Base-by-base conservation (phyloP, 2,888 invertebrate species). In the Leucoma salicis region DNA sequence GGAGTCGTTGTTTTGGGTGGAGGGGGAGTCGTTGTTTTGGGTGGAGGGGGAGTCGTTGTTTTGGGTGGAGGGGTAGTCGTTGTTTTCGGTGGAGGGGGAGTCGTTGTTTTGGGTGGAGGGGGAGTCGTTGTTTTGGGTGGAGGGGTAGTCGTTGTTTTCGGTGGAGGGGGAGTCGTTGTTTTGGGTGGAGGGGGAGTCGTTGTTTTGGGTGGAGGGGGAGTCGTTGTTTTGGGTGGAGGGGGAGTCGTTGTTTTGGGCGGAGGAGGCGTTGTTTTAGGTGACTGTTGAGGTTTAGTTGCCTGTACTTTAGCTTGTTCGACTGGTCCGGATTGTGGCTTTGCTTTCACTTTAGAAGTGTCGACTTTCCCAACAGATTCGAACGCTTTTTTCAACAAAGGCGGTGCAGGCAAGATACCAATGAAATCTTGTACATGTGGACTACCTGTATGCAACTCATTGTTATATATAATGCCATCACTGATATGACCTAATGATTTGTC, bases 391-490 rank as follows among this genome's bases (percentile, higher is more conserved):
- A 91, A 78, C 24, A 81, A 78, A 39, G 91, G 82, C 1, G 91
- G 89, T 8, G 91, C 85, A 24, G 93, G 91, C n/a, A 95, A 90
- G 39, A 92, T 90, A 0, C 90, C 94, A 32, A 96, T 73, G 58
- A 90, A 94, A 40, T 92, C 84, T 64, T 93, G 92, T 7, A 15
- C 6, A 53, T 91, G 92, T 0, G 95, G 95, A 11, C 92, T 92
- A 13, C 95, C 96, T 21, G 94, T 75, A 65, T 92, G 93, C 10
- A 95, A 75, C 57, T 91, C 90, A 54, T 92, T 92, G 36, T 92
- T 91, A 64, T 90, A 91, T 33, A 94, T 91, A 47, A 93, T 87
- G 2, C 93, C 93, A 62, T 95, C 95, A 57, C 93, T 93, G 13
- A 95, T 84, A 7, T 73, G 69, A 0, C 52, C 39, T 1, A 93